Percentiles rank a stretch among this genome's conserved stretches.
Evolutionary conservation across 2,797 vertebrate genomes (phyloP).

Genomic region (Leuciscus waleckii): DNA sequence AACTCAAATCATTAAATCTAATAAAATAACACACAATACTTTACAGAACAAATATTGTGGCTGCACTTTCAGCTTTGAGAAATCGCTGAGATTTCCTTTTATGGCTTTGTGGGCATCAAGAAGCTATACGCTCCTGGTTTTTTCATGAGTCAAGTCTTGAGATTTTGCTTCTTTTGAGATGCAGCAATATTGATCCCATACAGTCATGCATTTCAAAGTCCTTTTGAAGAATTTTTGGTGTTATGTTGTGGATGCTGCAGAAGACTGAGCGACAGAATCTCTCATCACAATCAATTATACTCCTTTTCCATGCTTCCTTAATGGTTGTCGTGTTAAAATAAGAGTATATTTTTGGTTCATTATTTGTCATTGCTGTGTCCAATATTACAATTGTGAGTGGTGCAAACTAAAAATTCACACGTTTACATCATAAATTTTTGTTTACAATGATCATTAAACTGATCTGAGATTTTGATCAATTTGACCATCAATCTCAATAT

Average conservation of each 20-base stretch:
- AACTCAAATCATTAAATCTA: no score
- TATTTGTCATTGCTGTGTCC: neutral
- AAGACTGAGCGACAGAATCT: constrained; percentile 5
- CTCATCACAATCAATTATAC: neutral
- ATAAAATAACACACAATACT: neutral
- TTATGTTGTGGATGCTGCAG: constrained; percentile 14
- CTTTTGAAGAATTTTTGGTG: constrained; percentile 50
- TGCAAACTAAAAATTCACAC: neutral
- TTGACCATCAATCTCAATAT: neutral
- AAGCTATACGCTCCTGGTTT: neutral
- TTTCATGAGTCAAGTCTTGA: neutral
- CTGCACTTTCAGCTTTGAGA: neutral
- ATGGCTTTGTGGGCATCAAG: neutral
- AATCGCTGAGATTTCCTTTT: neutral
- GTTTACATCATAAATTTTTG: neutral
- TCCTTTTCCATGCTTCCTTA: neutral
- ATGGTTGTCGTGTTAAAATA: neutral
- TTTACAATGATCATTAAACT: neutral
- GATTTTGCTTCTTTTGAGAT: neutral
- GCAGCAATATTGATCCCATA: constrained; percentile 21
- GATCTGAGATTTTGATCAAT: neutral
- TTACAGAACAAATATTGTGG: neutral
- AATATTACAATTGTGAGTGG: neutral
- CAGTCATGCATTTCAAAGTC: constrained; percentile 27
- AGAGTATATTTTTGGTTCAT: neutral